Evolutionary conservation across 2,113 vertebrate genomes (phyloP).

Genomic region (Burhinus bistriatus): DNA sequence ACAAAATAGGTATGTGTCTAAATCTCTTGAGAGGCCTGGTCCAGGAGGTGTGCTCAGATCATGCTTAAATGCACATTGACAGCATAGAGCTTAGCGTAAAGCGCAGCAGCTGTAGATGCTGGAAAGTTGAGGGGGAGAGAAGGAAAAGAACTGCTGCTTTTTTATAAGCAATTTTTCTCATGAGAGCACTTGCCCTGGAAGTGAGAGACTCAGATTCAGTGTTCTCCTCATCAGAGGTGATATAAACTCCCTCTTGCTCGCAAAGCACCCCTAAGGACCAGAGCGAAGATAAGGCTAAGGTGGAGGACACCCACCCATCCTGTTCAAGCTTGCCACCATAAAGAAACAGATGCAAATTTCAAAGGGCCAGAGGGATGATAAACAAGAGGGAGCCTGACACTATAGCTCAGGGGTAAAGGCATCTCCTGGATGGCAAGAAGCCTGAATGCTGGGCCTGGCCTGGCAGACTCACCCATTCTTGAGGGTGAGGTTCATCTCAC

Average conservation of each 20-base stretch:
- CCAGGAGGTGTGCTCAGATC: conserved; percentile 24
- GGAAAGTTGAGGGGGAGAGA: neutral
- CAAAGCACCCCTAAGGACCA: neutral
- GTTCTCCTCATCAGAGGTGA: neutral
- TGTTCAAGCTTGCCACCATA: conserved; percentile 6
- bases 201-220: neutral
- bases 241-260: neutral
- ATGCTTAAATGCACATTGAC: conserved; percentile 27
- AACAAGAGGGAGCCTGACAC: conserved; percentile 37
- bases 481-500: conserved; percentile 30
- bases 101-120: neutral
- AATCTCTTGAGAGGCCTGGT: conserved; percentile 2
- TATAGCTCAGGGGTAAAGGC: conserved; percentile 14
- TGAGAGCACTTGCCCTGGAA: conserved; percentile 34
- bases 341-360: conserved; percentile 57
- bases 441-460: neutral
- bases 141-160: neutral
- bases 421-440: conserved; percentile 22
- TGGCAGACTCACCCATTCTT: neutral
- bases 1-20: neutral
- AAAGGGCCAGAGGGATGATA: conserved; percentile 25
- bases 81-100: conserved; percentile 1
- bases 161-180: neutral
- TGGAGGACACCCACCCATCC: conserved; percentile 43
- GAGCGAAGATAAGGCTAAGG: conserved; percentile 34